Evolutionary conservation across 2,113 vertebrate species (phyloP).

Genomic region (Cephalopholis sonnerati): DNA sequence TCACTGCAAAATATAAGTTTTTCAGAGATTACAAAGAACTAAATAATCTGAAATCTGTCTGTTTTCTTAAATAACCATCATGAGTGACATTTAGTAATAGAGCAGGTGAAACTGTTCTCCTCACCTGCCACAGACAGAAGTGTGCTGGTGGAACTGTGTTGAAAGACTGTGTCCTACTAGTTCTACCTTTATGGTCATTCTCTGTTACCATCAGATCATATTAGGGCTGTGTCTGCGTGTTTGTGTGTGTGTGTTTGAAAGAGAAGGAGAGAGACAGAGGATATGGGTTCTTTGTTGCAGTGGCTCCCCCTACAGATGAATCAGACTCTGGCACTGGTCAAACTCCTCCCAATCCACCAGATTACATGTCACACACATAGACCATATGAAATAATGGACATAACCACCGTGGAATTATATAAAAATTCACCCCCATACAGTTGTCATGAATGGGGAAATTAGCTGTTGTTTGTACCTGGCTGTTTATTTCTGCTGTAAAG

Average conservation of each 20-base stretch:
- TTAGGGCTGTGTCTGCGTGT: background rate
- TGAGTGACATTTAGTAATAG: background rate
- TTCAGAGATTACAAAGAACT: background rate
- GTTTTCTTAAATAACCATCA: background rate
- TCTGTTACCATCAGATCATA: background rate
- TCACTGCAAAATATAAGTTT: background rate
- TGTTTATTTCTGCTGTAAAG: too few relatives aligned
- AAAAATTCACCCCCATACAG: too few relatives aligned
- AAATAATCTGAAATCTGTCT: background rate
- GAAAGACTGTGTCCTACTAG: background rate
- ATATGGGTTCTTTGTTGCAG: constrained; percentile 14
- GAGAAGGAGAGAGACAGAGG: background rate
- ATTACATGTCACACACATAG: background rate
- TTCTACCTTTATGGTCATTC: background rate
- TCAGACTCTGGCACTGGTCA: background rate
- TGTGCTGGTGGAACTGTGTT: background rate
- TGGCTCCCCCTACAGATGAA: constrained; percentile 23
- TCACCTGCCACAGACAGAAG: background rate
- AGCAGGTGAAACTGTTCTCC: background rate
- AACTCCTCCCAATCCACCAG: background rate
- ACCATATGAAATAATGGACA: too few relatives aligned
- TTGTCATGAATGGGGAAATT: too few relatives aligned
- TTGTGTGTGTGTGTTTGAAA: background rate
- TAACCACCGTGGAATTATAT: too few relatives aligned
- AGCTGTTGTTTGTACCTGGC: too few relatives aligned